These are phyloP conservation scores for Sceloporus tristichus DNA, from an alignment of 2,113 vertebrate species.

Conservation along the genomic window DNA sequence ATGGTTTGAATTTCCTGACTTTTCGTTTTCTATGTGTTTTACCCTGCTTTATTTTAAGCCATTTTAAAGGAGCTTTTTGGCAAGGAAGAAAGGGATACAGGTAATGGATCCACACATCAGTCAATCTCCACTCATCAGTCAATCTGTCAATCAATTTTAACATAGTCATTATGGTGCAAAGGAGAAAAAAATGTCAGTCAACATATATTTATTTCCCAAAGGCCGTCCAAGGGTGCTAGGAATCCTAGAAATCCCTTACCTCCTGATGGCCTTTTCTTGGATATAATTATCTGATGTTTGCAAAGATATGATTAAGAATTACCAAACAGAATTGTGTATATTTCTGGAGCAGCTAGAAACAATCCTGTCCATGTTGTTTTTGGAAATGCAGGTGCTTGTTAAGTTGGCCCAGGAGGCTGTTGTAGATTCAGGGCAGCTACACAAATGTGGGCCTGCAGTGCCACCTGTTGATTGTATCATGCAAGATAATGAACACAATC, in stretches of 20 bases:
- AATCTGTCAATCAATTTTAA: not conserved
- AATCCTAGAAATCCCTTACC: constrained; percentile 69
- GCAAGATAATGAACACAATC: not conserved
- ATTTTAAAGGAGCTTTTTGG: not conserved
- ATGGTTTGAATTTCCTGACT: not conserved
- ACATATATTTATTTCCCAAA: constrained; percentile 37
- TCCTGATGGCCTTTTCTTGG: constrained; percentile 69
- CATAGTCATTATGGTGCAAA: not conserved
- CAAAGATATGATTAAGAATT: constrained; percentile 79
- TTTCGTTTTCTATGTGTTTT: not conserved
- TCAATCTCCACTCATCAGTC: not conserved
- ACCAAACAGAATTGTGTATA: constrained; percentile 75
- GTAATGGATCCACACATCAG: not conserved
- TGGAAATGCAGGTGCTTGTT: constrained; percentile 71
- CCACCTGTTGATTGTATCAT: constrained; percentile 77
- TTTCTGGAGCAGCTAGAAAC: constrained; percentile 80
- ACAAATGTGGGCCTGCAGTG: constrained; percentile 75
- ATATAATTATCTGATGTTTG: constrained; percentile 69
- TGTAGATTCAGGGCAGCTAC: constrained; percentile 49
- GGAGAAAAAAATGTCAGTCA: no score
- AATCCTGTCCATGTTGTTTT: constrained; percentile 75
- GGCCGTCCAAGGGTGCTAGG: constrained; percentile 65
- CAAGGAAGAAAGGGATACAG: no score
- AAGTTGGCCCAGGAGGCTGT: constrained; percentile 53
- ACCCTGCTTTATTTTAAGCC: not conserved